Base-by-base conservation (phyloP, 2,888 invertebrate genomes). In the Oscheius myriophilus region DNA sequence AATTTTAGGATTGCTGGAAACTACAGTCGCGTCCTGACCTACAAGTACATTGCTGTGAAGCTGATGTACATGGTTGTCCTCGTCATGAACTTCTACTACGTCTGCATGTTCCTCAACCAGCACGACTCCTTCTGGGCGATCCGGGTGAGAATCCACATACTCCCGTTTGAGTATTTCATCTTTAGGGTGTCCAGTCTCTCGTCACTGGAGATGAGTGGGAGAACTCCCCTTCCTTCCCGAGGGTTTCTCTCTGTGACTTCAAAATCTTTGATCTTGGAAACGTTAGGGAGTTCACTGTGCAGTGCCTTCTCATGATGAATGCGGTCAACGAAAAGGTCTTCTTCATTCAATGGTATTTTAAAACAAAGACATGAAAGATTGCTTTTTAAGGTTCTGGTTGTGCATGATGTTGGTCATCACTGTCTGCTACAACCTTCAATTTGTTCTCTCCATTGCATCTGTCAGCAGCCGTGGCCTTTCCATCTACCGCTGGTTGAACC, bases 261-360 rank as follows among this genome's bases (percentile, higher is more conserved):
- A 18, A 25, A 14, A 41, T 66, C 51, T n/a, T 45, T 4, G 46
- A 57, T 18, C 16, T 57, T 33, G 66, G 39, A 25, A 58, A 66
- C 18, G 23, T 46, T 11, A 16, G 51, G 9, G 39, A 33, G 9
- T 43, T n/a, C 1, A 57, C 66, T n/a, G 23, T 58, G 23, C 66
- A 66, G 21, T 66, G 66, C 21, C 49, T 58, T 11, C 58, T 66
- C 9, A 55, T 42, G 26, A 55, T 66, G 42, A 66, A 66, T 21
- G 43, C 26, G 49, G 25, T 66, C 49, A 57, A 43, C 14, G 66
- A 66, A 41, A 66, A 66, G 51, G 25, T 66, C 26, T 66, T 66
- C 49, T 26, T 66, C 41, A n/a, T 57, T 16, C 57, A 66, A 46
- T 66, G 66, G 66, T 66, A 14, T 14, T 1, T n/a, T 41, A 16